phyloP scores from a whole-genome alignment of 2,797 vertebrate species.

The Amphiprion clarkii region DNA sequence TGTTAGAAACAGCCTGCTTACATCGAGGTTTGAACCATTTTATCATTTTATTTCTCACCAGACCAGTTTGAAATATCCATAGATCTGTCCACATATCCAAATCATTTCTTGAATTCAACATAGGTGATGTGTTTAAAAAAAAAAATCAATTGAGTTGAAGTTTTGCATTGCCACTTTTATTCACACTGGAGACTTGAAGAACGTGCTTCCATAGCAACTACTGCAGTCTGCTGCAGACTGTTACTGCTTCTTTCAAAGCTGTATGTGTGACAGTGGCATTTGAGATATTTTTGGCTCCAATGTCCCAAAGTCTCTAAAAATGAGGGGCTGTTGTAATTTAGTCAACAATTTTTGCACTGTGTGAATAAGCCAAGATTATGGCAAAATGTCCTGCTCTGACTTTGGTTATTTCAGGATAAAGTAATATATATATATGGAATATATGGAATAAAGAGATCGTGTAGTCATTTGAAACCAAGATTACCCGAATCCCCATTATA shows the following conservation, averaged over 20 bases:
- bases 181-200: constrained; percentile 5
- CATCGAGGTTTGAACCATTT: not conserved
- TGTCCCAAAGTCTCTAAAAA: constrained; percentile 26
- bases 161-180: constrained; percentile 6
- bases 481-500: not conserved
- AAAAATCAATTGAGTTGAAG: not conserved
- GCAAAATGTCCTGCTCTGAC: constrained; percentile 2
- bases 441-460: not conserved
- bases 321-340: constrained; percentile 21
- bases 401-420: constrained; percentile 27
- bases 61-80: not conserved
- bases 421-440: too few relatives aligned
- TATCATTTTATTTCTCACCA: not conserved
- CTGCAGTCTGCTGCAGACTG: constrained; percentile 1
- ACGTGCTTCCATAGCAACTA: constrained; percentile 44
- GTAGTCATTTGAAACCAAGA: not conserved
- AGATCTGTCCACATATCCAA: not conserved
- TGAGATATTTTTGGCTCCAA: constrained; percentile 21
- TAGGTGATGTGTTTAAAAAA: constrained; percentile 8
- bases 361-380: constrained; percentile 14
- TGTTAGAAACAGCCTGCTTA: not conserved
- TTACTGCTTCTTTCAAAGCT: constrained; percentile 7
- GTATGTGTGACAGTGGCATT: not conserved
- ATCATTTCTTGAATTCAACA: not conserved
- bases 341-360: constrained; percentile 6